These are phyloP conservation scores for Rhagium mordax DNA, from an alignment of 2,888 invertebrate genomes.

Conservation along the genomic window DNA sequence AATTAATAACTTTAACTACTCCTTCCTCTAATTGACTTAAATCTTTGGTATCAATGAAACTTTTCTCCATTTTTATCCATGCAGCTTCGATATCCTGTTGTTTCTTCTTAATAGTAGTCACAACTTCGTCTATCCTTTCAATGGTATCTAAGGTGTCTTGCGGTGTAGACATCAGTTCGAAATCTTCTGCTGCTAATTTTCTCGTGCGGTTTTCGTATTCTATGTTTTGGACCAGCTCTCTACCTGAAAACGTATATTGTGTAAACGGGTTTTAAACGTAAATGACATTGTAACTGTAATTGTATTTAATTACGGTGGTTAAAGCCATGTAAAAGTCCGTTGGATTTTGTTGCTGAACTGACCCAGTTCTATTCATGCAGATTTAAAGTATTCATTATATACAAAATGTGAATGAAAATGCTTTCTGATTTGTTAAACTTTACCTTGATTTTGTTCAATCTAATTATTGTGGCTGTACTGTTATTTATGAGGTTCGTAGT, in stretches of 20 bases:
- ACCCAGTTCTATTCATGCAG: background rate
- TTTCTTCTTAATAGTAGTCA: slow-evolving; percentile 74
- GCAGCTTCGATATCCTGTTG: slow-evolving; percentile 76
- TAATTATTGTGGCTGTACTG: no score
- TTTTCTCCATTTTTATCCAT: slow-evolving; percentile 75
- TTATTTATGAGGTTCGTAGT: no score
- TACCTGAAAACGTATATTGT: slow-evolving; percentile 60
- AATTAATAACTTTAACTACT: slow-evolving; percentile 81
- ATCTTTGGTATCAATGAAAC: slow-evolving; percentile 75
- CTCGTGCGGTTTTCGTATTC: slow-evolving; percentile 68
- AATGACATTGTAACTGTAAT: background rate
- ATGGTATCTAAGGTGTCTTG: slow-evolving; percentile 78
- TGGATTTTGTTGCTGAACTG: background rate
- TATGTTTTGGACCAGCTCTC: slow-evolving; percentile 68
- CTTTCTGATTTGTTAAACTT: background rate
- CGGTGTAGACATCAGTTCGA: slow-evolving; percentile 70
- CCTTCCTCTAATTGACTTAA: slow-evolving; percentile 76
- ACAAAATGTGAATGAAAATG: background rate
- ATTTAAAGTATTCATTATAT: background rate
- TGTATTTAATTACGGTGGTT: background rate
- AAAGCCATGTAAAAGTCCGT: background rate
- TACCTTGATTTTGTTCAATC: no score
- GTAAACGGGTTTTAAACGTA: background rate
- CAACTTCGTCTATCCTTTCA: slow-evolving; percentile 73
- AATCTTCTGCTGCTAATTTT: slow-evolving; percentile 67